Base-by-base conservation (phyloP, 1,140 invertebrate species). In the Cephus cinctus region DNA sequence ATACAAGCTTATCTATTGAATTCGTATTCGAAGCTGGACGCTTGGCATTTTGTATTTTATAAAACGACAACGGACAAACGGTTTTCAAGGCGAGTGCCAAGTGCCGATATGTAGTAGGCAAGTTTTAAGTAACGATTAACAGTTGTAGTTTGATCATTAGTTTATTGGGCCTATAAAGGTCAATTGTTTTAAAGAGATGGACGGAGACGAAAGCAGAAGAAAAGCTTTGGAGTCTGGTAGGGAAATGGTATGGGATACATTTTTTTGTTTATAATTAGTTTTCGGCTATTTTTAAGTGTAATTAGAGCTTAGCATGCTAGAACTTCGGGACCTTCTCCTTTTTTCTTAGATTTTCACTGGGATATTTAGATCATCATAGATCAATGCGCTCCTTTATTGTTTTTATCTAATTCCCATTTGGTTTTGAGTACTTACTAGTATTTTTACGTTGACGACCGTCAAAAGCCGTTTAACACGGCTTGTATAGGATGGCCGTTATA, bases 141-240 rank as follows among this genome's bases (percentile, higher is more conserved):
- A n/a, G n/a, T n/a, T n/a, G n/a, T n/a, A n/a, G n/a, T n/a, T n/a
- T n/a, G n/a, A n/a, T n/a, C n/a, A n/a, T n/a, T n/a, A n/a, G n/a
- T n/a, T n/a, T n/a, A n/a, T n/a, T n/a, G n/a, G n/a, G n/a, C n/a
- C n/a, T n/a, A n/a, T n/a, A n/a, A n/a, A n/a, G n/a, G n/a, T n/a
- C n/a, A n/a, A n/a, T n/a, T n/a, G n/a, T n/a, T n/a, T n/a, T n/a
- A n/a, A n/a, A n/a, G 18, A 52, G 43, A 60, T 63, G 56, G 66
- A 70, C 25, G 63, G 64, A 9, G 63, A 72, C 14, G 63, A 69
- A 43, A 53, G 53, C 15, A 60, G 52, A 40, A 55, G 54, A 54
- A 56, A 54, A 35, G 57, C 66, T 14, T 52, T 65, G 52, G 65
- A 71, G 19, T 41, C 61, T 30, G 56, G 63, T 15, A 64, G 52